These are phyloP conservation scores for Lordiphosa mommai DNA, from an alignment of 1,140 invertebrate genomes.

Conservation along the genomic window DNA sequence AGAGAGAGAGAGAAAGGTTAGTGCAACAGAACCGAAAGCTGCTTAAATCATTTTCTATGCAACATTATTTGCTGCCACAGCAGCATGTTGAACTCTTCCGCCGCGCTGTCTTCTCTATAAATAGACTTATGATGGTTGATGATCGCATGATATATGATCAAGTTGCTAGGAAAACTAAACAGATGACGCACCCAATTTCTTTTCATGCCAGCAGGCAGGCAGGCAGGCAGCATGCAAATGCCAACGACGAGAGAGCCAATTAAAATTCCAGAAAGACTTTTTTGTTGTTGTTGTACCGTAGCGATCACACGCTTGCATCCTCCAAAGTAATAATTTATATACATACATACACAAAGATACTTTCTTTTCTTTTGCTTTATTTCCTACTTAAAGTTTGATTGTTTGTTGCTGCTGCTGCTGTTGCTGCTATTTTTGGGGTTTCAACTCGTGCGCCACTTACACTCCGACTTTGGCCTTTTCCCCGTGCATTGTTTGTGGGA, in stretches of 20 bases:
- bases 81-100: no score
- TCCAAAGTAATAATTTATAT: slow-evolving; percentile 56
- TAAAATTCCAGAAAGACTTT: slow-evolving; percentile 58
- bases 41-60: not conserved
- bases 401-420: slow-evolving; percentile 22
- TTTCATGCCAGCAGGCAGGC: not conserved
- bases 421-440: slow-evolving; percentile 49
- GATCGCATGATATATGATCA: slow-evolving; percentile 35
- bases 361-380: slow-evolving; percentile 43
- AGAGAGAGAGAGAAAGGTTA: no score
- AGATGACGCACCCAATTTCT: slow-evolving; percentile 1
- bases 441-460: no score
- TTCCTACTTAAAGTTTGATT: slow-evolving; percentile 61
- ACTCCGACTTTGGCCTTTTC: no score
- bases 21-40: no score
- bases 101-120: slow-evolving; percentile 4
- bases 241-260: slow-evolving; percentile 30
- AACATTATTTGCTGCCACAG: not conserved
- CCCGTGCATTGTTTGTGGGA: no score
- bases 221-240: slow-evolving; percentile 26
- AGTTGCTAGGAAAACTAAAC: slow-evolving; percentile 1
- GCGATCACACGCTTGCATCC: no score
- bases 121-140: slow-evolving; percentile 17
- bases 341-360: slow-evolving; percentile 40
- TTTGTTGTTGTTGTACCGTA: not conserved